Percentiles rank a stretch among this genome's conserved stretches.
Evolutionary conservation across 1,140 invertebrate genomes (phyloP).

Genomic region (Lasioglossum baleicum): DNA sequence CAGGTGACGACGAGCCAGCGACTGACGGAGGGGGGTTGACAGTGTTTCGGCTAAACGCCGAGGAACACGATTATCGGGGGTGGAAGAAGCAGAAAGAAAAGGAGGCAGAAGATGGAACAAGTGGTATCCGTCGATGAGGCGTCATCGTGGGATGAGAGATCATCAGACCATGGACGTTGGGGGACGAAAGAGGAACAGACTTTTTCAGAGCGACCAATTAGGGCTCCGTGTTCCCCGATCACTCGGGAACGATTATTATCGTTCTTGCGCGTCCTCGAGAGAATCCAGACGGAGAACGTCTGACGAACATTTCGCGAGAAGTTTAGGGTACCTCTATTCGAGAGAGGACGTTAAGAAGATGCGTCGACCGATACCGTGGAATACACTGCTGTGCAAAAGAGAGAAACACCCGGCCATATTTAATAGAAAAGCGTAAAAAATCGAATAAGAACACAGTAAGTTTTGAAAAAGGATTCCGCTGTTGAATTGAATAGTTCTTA

Average conservation of each 20-base stretch:
- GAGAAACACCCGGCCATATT: no score
- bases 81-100: not conserved
- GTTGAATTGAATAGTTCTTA: no score
- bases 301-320: not conserved
- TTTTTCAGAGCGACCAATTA: not conserved
- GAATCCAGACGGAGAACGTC: not conserved
- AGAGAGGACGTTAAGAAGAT: not conserved
- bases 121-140: conserved; percentile 16
- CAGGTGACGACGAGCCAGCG: conserved; percentile 36
- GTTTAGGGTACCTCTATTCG: not conserved
- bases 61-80: not conserved
- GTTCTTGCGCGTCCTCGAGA: not conserved
- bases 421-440: no score
- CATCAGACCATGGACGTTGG: not conserved
- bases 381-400: no score
- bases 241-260: not conserved
- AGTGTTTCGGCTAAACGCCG: conserved; percentile 20
- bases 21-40: conserved; percentile 53
- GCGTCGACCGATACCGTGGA: no score
- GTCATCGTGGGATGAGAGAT: not conserved
- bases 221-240: not conserved
- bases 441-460: no score
- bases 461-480: no score
- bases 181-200: not conserved
- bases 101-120: not conserved